These are phyloP conservation scores for Drosophila antonietae DNA, from an alignment of 2,888 invertebrate species.

Conservation along the genomic window DNA sequence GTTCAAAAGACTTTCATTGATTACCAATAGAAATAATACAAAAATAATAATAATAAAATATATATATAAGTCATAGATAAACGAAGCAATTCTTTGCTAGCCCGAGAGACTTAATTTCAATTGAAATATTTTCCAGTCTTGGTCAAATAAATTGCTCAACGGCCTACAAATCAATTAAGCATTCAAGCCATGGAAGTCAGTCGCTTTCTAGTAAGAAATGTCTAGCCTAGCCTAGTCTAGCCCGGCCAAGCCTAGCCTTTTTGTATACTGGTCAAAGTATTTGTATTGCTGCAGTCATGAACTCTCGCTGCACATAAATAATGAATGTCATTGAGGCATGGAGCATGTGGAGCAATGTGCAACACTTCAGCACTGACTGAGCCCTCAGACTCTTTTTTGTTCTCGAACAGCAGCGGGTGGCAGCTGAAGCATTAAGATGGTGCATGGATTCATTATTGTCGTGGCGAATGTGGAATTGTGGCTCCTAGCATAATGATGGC, in stretches of 20 bases:
- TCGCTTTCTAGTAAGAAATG: conserved; percentile 15
- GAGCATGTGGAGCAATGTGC: conserved; percentile 25
- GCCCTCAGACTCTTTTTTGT: conserved; percentile 33
- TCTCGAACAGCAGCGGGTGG: background rate
- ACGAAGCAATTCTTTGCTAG: too few species aligned
- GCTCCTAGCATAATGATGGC: conserved; percentile 67
- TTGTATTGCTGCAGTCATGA: conserved; percentile 5
- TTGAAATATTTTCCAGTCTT: background rate
- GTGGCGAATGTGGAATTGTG: conserved; percentile 17
- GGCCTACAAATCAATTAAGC: conserved; percentile 23
- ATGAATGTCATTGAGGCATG: conserved; percentile 53
- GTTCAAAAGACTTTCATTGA: too few species aligned
- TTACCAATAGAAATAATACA: too few species aligned
- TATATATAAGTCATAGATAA: too few species aligned
- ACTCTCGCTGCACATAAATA: conserved; percentile 20
- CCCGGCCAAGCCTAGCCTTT: background rate
- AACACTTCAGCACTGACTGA: conserved; percentile 46
- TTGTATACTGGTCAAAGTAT: conserved; percentile 31
- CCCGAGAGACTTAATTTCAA: background rate
- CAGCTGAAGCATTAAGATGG: background rate
- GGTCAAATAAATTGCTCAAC: conserved; percentile 15
- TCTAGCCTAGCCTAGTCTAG: conserved; percentile 6
- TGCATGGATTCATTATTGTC: background rate
- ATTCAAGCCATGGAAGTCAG: conserved; percentile 6
- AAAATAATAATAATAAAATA: too few species aligned